Evolutionary conservation across 2,797 vertebrate genomes (phyloP).

Genomic region (Chaetodon trifasciatus): DNA sequence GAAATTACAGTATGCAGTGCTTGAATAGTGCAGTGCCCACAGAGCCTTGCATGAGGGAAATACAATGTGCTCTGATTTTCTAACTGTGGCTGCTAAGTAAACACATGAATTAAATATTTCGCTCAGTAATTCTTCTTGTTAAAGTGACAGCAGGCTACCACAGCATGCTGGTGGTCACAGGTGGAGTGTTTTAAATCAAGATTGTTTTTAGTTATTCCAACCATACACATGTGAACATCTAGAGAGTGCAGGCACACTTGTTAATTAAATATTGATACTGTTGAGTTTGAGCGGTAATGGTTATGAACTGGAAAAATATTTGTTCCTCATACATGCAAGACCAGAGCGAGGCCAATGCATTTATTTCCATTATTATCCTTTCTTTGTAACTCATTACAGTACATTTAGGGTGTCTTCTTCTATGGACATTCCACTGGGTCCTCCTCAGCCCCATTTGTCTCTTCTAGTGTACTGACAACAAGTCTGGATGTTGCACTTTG

Average conservation of each 20-base stretch:
- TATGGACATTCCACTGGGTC: constrained; percentile 4
- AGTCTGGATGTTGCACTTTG: not conserved
- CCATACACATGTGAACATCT: not conserved
- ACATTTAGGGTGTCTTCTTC: constrained; percentile 15
- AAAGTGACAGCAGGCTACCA: not conserved
- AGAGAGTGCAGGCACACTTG: not conserved
- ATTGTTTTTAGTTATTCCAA: not conserved
- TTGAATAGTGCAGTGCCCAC: constrained; percentile 28
- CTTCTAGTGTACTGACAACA: constrained; percentile 4
- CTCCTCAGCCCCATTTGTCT: constrained; percentile 9
- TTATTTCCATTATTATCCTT: constrained; percentile 5
- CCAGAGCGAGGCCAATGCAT: constrained; percentile 1
- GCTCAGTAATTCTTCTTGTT: constrained; percentile 16
- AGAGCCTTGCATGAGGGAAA: constrained; percentile 22
- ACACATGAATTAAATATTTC: constrained; percentile 51
- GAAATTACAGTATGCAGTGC: constrained; percentile 29
- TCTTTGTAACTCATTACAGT: constrained; percentile 14
- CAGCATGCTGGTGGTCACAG: constrained; percentile 18
- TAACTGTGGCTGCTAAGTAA: constrained; percentile 39
- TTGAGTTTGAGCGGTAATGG: constrained; percentile 2
- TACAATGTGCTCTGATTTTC: constrained; percentile 34
- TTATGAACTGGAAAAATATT: not conserved
- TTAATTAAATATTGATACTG: constrained; percentile 30
- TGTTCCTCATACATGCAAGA: not conserved
- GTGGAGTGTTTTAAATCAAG: constrained; percentile 26